These are phyloP conservation scores for Patella caerulea DNA, from an alignment of 2,888 invertebrate species.

Conservation along the genomic window DNA sequence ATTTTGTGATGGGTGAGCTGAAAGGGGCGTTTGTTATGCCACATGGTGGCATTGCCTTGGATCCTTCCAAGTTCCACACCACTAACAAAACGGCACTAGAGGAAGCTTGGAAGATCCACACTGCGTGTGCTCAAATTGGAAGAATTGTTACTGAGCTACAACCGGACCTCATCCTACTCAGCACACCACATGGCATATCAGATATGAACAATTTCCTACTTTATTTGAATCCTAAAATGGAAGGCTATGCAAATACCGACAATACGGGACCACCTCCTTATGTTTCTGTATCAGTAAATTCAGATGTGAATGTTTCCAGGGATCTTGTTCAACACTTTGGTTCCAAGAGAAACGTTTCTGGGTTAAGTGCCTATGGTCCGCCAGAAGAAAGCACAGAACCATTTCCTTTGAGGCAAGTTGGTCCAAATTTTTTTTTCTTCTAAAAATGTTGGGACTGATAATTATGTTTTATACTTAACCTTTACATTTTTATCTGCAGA, in stretches of 20 bases:
- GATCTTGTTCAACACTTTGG: conserved; percentile 33
- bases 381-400: conserved; percentile 42
- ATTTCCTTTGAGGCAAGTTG: conserved; percentile 48
- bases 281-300: conserved; percentile 38
- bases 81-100: conserved; percentile 44
- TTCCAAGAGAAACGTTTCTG: conserved; percentile 41
- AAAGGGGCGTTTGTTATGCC: conserved; percentile 41
- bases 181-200: conserved; percentile 51
- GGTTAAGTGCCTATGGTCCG: conserved; percentile 49
- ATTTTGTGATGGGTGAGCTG: no score
- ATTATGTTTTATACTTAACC: no score
- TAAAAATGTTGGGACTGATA: no score
- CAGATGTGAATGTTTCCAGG: conserved; percentile 37
- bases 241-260: conserved; percentile 44
- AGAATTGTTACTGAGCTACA: conserved; percentile 33
- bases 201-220: conserved; percentile 46
- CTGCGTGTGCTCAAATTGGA: conserved; percentile 43
- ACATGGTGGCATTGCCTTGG: conserved; percentile 50
- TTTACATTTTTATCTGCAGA: not conserved
- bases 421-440: no score
- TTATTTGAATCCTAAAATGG: conserved; percentile 42
- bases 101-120: conserved; percentile 44
- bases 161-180: conserved; percentile 47
- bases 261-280: conserved; percentile 48
- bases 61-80: conserved; percentile 48